Conservation (phyloP, 2,113 vertebrate genomes). For the Nibea albiflora region DNA sequence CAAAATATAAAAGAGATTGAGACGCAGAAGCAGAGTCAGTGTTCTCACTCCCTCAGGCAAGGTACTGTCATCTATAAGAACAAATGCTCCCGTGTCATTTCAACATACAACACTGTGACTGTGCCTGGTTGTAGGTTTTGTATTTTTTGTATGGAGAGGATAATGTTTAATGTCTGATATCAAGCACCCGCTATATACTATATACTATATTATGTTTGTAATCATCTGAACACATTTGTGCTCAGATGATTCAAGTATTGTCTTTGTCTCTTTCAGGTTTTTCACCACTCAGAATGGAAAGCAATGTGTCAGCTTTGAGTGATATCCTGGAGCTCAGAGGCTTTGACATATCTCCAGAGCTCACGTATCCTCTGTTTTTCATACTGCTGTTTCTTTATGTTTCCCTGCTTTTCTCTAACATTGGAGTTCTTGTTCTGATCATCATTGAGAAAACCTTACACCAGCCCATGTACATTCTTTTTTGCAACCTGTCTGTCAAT, state of each 20-base stretch:
- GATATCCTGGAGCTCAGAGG: conserved; percentile 61
- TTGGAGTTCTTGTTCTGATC: conserved; percentile 64
- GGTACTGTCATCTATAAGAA: neutral
- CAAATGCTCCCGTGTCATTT: neutral
- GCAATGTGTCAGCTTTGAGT: conserved; percentile 40
- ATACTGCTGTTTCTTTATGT: conserved; percentile 68
- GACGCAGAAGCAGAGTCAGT: neutral
- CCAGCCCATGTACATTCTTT: conserved; percentile 78
- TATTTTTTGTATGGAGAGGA: neutral
- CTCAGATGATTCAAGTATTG: neutral
- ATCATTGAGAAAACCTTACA: conserved; percentile 70
- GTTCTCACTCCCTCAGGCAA: neutral
- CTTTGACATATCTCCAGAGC: conserved; percentile 62
- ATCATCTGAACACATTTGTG: neutral
- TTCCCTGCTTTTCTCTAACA: conserved; percentile 64
- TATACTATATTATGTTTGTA: neutral
- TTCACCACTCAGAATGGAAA: conserved; percentile 46
- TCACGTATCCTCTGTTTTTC: conserved; percentile 65
- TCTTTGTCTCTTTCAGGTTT: conserved; percentile 39
- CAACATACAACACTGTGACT: neutral
- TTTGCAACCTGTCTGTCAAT: conserved; percentile 74
- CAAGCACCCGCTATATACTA: neutral
- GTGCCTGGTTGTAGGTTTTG: neutral
- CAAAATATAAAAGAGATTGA: conserved; percentile 27
- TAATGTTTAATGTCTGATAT: neutral